Evolutionary conservation across 2,888 invertebrate genomes (phyloP).

Genomic region (Cephonodes hylas): DNA sequence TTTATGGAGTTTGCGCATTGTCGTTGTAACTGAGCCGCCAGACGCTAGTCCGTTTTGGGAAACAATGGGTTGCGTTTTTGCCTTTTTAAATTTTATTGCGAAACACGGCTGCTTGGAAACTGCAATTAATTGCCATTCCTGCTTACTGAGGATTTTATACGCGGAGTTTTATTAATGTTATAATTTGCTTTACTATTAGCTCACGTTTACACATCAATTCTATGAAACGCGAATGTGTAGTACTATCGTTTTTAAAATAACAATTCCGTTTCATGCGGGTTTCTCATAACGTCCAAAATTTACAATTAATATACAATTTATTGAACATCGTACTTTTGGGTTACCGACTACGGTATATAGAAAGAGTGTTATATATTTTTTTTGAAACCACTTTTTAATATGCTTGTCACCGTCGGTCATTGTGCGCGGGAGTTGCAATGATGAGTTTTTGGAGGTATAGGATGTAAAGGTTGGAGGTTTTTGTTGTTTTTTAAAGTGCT

Average conservation of each 20-base stretch:
- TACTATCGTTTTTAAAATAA: neutral
- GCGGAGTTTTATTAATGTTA: neutral
- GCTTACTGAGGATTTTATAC: neutral
- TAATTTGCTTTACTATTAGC: neutral
- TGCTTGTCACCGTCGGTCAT: too few relatives aligned
- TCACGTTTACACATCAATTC: neutral
- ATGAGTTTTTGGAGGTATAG: too few relatives aligned
- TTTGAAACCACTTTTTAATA: too few relatives aligned
- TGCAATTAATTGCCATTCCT: neutral
- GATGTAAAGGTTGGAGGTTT: too few relatives aligned
- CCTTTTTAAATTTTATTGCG: conserved; percentile 30
- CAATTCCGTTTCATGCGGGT: too few relatives aligned
- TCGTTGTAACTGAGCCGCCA: conserved; percentile 55
- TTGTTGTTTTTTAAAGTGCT: too few relatives aligned
- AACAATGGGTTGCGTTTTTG: conserved; percentile 60
- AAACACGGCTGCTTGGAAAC: neutral
- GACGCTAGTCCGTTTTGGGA: conserved; percentile 44
- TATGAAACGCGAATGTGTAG: neutral
- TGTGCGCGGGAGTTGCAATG: too few relatives aligned
- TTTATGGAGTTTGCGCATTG: conserved; percentile 68
- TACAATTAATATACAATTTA: too few relatives aligned
- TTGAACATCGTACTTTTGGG: too few relatives aligned
- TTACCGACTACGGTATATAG: too few relatives aligned
- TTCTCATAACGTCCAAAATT: too few relatives aligned
- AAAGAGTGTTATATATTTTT: too few relatives aligned